Evolutionary conservation across 37 sponge, comb jelly and placozoan genomes (phyloP).

Genomic region (Amphimedon queenslandica): DNA sequence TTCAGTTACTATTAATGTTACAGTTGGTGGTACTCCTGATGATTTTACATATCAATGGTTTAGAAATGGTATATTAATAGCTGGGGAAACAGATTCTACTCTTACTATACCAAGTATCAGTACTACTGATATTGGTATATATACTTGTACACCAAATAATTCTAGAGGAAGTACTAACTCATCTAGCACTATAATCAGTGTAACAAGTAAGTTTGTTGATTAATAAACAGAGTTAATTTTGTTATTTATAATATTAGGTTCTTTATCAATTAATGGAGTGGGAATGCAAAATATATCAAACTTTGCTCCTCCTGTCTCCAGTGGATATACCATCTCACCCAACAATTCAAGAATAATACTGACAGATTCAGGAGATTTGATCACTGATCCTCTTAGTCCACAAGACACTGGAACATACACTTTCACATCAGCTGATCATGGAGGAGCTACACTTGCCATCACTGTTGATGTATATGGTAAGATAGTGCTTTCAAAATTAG

Average conservation of each 20-base stretch:
- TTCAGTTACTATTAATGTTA: neutral
- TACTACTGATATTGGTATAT: neutral
- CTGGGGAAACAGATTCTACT: neutral
- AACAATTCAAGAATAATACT: neutral
- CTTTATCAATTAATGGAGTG: neutral
- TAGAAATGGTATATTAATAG: neutral
- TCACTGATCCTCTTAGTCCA: neutral
- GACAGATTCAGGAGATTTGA: neutral
- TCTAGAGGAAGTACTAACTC: neutral
- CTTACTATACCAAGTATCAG: neutral
- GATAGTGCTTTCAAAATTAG: no score
- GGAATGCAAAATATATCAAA: neutral
- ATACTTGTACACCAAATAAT: neutral
- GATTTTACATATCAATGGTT: neutral
- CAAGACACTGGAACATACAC: neutral
- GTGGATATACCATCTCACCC: neutral
- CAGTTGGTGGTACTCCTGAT: neutral
- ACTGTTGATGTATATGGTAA: no score
- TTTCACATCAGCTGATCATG: neutral
- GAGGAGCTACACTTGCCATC: neutral
- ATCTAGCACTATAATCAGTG: neutral
- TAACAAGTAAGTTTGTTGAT: neutral
- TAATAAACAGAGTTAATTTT: neutral
- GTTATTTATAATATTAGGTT: neutral
- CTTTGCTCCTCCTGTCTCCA: neutral